phyloP scores from a whole-genome alignment of 1,140 invertebrate genomes.

The Elysia chlorotica region DNA sequence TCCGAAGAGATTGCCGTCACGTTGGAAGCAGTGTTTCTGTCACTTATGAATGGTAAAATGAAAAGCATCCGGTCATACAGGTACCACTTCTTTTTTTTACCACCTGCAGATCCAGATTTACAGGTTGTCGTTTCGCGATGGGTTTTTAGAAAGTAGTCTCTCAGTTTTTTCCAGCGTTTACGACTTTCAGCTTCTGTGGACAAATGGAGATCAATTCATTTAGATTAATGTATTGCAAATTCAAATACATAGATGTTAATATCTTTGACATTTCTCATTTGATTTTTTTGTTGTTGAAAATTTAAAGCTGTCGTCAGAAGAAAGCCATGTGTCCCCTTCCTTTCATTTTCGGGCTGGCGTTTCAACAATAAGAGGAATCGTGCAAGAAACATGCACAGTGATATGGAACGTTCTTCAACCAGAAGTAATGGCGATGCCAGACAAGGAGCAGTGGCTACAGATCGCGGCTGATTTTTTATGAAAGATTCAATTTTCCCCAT shows the following conservation, averaged over 20 bases:
- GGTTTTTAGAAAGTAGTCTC: background rate
- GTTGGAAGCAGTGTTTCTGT: background rate
- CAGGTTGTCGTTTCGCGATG: background rate
- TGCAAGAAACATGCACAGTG: background rate
- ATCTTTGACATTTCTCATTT: no score
- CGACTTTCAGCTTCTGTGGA: background rate
- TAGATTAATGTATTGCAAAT: background rate
- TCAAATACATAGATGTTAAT: no score
- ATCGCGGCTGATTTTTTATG: background rate
- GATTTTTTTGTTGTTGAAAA: no score
- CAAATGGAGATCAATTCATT: background rate
- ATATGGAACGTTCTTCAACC: background rate
- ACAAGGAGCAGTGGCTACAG: background rate
- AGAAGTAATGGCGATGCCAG: background rate
- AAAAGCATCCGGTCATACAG: background rate
- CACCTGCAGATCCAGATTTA: background rate
- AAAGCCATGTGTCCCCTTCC: background rate
- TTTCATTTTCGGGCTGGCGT: background rate
- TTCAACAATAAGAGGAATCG: background rate
- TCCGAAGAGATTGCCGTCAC: background rate
- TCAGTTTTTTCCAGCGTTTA: background rate
- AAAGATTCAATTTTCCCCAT: background rate
- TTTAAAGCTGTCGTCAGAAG: background rate
- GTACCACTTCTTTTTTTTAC: background rate
- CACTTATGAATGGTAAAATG: background rate